Evolutionary conservation across 2,113 vertebrate species (phyloP).

Genomic region (Octodon degus): DNA sequence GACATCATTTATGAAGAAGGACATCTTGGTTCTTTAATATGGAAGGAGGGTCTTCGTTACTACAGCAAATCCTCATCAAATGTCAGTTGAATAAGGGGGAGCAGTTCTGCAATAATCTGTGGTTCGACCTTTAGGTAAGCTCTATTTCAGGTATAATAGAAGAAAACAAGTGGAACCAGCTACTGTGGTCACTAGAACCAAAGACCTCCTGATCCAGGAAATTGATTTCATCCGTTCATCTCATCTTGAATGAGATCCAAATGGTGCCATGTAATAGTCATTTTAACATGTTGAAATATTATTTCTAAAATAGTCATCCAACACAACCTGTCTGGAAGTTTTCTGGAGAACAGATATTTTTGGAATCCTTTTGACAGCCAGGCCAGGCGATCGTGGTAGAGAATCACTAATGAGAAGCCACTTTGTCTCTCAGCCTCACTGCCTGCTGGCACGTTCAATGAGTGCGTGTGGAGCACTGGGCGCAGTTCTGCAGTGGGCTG

Average conservation of each 20-base stretch:
- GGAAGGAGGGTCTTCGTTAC: background rate
- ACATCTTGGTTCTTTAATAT: background rate
- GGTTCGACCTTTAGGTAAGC: background rate
- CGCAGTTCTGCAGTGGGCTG: background rate
- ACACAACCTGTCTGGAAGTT: constrained; percentile 78
- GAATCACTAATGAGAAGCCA: constrained; percentile 67
- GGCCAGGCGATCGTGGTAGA: constrained; percentile 63
- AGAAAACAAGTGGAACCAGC: background rate
- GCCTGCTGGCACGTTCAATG: background rate
- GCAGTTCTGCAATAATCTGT: background rate
- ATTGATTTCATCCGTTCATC: constrained; percentile 38
- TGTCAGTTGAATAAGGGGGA: background rate
- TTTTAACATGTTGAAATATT: constrained; percentile 71
- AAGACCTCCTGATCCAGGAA: constrained; percentile 13
- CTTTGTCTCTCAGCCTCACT: background rate
- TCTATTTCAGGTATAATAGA: background rate
- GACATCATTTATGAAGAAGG: background rate
- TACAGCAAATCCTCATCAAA: background rate
- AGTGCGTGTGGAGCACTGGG: background rate
- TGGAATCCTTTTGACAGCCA: constrained; percentile 74
- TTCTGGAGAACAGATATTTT: constrained; percentile 77
- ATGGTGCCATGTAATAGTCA: constrained; percentile 46
- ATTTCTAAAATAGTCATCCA: constrained; percentile 76
- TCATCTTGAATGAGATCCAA: constrained; percentile 44
- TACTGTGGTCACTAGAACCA: background rate